A percentile compares a stretch with the other conserved stretches of the same genome.
Evolutionary conservation across 2,888 invertebrate genomes (phyloP).

Genomic region (Balanococcus diminutus): DNA sequence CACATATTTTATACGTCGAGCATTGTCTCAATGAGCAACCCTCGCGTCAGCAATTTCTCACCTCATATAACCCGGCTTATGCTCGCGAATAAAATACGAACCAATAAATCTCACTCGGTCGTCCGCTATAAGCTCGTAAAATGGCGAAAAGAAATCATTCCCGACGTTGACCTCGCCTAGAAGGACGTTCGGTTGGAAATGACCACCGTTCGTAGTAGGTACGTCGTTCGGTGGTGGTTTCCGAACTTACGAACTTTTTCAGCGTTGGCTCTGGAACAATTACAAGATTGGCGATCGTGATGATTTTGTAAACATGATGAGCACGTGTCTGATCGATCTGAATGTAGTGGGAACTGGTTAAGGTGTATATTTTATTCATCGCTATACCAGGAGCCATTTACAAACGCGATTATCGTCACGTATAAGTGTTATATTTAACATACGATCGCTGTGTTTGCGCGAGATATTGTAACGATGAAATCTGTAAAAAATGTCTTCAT

Average conservation of each 20-base stretch:
- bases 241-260: slow-evolving; percentile 22
- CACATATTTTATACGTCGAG: too few species aligned
- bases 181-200: background rate
- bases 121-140: background rate
- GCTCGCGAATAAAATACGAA: background rate
- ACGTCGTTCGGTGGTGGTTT: background rate
- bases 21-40: background rate
- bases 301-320: background rate
- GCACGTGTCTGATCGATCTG: background rate
- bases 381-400: background rate
- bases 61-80: background rate
- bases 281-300: background rate
- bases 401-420: slow-evolving; percentile 24
- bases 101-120: background rate
- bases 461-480: background rate
- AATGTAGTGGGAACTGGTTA: slow-evolving; percentile 8
- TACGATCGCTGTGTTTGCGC: background rate
- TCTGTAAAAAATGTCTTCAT: background rate
- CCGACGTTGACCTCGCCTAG: background rate
- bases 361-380: background rate
- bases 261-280: slow-evolving; percentile 5
- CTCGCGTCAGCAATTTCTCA: background rate
- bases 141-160: background rate
- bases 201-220: background rate
- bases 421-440: background rate